Evolutionary conservation across 2,797 vertebrate species (phyloP).

Genomic region (Menidia menidia): DNA sequence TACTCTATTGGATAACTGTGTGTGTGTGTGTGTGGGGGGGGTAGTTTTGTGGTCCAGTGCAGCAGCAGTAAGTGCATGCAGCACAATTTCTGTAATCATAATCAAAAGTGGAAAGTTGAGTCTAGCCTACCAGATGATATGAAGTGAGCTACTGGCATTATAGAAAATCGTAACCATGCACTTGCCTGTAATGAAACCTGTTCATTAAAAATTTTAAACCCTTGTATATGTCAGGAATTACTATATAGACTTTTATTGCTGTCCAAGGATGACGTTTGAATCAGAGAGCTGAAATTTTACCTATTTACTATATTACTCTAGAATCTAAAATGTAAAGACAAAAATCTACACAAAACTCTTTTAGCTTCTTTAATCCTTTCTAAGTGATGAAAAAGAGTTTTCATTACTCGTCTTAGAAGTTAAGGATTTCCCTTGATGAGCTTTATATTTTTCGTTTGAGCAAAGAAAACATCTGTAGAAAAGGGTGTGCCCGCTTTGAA

Average conservation of each 20-base stretch:
- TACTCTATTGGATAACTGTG: constrained; percentile 76
- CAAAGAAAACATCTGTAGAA: not conserved
- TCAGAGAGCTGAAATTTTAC: not conserved
- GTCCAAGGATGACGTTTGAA: not conserved
- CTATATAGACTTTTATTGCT: constrained; percentile 7
- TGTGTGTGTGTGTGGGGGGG: constrained; percentile 55
- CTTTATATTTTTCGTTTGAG: not conserved
- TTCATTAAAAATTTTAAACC: not conserved
- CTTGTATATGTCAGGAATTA: not conserved
- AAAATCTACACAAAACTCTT: no score
- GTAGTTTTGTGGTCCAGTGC: constrained; percentile 58
- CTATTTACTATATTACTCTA: no score
- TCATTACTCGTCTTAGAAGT: no score
- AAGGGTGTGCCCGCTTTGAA: not conserved
- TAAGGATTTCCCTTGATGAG: no score
- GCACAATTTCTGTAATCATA: constrained; percentile 78
- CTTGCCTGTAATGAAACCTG: constrained; percentile 10
- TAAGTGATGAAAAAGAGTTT: no score
- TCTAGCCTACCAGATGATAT: constrained; percentile 43
- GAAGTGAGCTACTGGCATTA: constrained; percentile 49
- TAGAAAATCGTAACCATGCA: constrained; percentile 29
- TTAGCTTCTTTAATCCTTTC: no score
- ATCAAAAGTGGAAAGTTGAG: constrained; percentile 75
- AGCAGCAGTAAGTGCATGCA: constrained; percentile 75
- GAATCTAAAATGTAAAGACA: no score